A percentile compares a stretch with the other conserved stretches of the same genome.
These are phyloP conservation scores for Eucera pruinosa DNA, from an alignment of 2,888 invertebrate genomes.

Conservation along the genomic window DNA sequence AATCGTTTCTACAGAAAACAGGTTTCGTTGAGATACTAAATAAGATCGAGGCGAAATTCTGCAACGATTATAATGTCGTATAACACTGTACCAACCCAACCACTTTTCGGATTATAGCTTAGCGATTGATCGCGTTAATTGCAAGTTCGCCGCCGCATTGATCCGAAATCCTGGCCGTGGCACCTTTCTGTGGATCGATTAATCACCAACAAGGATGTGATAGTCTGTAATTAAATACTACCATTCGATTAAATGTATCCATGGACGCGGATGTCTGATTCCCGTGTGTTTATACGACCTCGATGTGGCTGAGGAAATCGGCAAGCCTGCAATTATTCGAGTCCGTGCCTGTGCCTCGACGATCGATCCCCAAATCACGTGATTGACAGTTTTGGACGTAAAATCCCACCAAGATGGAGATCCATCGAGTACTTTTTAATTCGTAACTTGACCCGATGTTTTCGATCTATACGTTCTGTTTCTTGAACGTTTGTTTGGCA, in stretches of 20 bases:
- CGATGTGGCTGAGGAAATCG: constrained; percentile 28
- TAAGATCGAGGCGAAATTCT: constrained; percentile 19
- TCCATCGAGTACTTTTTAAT: constrained; percentile 25
- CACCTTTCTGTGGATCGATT: constrained; percentile 55
- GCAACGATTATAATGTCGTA: constrained; percentile 27
- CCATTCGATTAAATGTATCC: constrained; percentile 70
- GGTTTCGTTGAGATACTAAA: constrained; percentile 24
- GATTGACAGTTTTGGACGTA: constrained; percentile 66
- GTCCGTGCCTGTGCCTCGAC: constrained; percentile 42
- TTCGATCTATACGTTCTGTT: constrained; percentile 9
- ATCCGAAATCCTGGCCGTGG: constrained; percentile 24
- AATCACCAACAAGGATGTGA: constrained; percentile 60
- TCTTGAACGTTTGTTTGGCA: constrained; percentile 36
- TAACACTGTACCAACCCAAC: not conserved
- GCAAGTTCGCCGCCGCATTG: constrained; percentile 13
- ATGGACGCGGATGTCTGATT: constrained; percentile 53
- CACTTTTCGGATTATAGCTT: constrained; percentile 28
- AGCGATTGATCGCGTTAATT: constrained; percentile 40
- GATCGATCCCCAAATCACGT: constrained; percentile 68
- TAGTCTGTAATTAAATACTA: constrained; percentile 72
- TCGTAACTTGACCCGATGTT: constrained; percentile 12
- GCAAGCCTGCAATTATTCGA: constrained; percentile 67
- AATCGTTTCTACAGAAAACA: not conserved
- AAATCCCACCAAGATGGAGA: constrained; percentile 37
- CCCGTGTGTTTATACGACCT: constrained; percentile 66